Conservation (phyloP, 2,113 vertebrate species). For the Sisor rabdophorus region DNA sequence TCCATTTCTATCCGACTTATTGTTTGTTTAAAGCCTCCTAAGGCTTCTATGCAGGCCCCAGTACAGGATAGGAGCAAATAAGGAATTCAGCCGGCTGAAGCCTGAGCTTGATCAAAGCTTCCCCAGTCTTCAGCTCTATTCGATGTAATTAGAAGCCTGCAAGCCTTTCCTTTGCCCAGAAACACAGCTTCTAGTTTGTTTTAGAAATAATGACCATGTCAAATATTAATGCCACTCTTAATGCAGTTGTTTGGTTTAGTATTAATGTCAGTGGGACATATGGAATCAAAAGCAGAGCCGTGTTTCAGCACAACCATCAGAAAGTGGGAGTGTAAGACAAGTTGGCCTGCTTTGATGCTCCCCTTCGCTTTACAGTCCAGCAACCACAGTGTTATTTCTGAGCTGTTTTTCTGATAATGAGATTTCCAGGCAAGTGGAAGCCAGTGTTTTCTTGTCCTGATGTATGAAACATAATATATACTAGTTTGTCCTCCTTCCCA, state of each 20-base stretch:
- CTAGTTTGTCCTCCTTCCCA: conserved; percentile 25
- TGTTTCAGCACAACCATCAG: conserved; percentile 28
- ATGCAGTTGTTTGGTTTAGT: conserved; percentile 45
- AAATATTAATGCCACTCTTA: conserved; percentile 42
- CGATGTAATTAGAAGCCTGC: not conserved
- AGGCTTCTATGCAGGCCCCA: conserved; percentile 25
- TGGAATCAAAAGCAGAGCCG: conserved; percentile 42
- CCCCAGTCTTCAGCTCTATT: conserved; percentile 4
- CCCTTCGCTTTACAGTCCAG: conserved; percentile 50
- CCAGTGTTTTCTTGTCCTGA: conserved; percentile 51
- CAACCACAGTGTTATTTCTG: conserved; percentile 54
- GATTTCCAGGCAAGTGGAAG: conserved; percentile 55
- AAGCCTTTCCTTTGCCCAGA: conserved; percentile 14
- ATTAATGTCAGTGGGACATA: conserved; percentile 47
- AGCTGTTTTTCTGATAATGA: conserved; percentile 56
- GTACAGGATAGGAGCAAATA: conserved; percentile 23
- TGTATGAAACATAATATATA: conserved; percentile 53
- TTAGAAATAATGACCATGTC: conserved; percentile 45
- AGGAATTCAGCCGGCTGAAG: conserved; percentile 24
- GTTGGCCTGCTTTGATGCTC: conserved; percentile 44
- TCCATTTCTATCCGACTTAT: conserved; percentile 31
- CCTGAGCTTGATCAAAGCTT: conserved; percentile 43
- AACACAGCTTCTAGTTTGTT: conserved; percentile 42
- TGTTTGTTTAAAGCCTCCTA: conserved; percentile 47
- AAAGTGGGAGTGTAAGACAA: conserved; percentile 31